Percentiles rank a stretch among this genome's conserved stretches.
These are phyloP conservation scores for Hyperoplus lanceolatus DNA, from an alignment of 2,797 vertebrate species.

Conservation along the genomic window DNA sequence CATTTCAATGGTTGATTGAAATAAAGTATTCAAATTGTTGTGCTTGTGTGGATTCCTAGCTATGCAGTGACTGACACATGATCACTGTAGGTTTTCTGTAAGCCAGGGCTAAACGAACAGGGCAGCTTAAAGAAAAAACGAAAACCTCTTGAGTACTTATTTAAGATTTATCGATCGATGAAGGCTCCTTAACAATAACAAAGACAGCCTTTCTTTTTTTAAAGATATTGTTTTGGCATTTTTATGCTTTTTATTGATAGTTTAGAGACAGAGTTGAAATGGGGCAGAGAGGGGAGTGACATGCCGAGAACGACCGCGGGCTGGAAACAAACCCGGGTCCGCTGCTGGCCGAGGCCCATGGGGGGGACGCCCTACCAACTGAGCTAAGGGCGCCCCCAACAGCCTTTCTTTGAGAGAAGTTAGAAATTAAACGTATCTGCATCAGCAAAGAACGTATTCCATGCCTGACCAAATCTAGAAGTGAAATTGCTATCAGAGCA, in stretches of 20 bases:
- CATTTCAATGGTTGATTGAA: neutral
- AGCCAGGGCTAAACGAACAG: neutral
- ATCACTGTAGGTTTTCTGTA: neutral
- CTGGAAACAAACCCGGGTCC: no score
- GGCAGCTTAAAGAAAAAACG: neutral
- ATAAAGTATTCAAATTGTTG: no score
- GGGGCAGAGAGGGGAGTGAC: no score
- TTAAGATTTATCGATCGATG: neutral
- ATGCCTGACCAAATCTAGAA: conserved; percentile 17
- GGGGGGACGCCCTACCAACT: no score
- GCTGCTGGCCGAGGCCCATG: no score
- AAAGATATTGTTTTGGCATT: no score
- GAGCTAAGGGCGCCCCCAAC: no score
- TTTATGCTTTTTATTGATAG: no score
- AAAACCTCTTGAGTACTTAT: neutral
- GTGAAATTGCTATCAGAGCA: conserved; percentile 16
- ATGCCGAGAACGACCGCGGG: no score
- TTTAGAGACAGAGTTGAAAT: no score
- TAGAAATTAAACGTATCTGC: neutral
- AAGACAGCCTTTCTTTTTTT: neutral
- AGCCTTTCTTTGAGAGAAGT: neutral
- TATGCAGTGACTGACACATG: neutral
- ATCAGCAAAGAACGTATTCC: neutral
- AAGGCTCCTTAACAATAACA: neutral
- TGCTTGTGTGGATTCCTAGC: neutral